Evolutionary conservation across 2,888 invertebrate species (phyloP), one percentile per base, ranked within the genome.

Genomic region (Tipula lateralis): DNA sequence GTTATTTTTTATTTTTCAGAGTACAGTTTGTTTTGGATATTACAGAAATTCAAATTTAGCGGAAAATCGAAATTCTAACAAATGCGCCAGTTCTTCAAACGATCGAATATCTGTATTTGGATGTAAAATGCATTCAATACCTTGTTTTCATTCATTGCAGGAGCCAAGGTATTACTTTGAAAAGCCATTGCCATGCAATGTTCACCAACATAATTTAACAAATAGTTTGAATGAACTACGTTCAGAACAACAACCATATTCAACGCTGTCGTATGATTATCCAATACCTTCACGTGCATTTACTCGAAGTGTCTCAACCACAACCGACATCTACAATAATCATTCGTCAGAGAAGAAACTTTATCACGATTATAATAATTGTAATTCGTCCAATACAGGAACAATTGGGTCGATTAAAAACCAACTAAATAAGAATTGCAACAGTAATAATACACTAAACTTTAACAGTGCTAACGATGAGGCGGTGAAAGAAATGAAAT

Each of bases 221-320:
- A 90, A 90, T 86, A 90, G 90, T 29, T 86, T 90, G 32, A 90
- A 90, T 85, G 89, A 90, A 86, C 88, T 90, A n/a, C 89, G 89
- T 85, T 87, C 88, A 7, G 89, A 89, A 84, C 86, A 89, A n/a
- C 86, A 87, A 9, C 87, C 87, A 12, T 84, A 86, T 1, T 66
- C 86, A 34, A 83, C 86, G 34, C 84, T 83, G 12, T 86, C 85
- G n/a, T 88, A 89, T 84, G 85, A 84, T 84, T 83, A 19, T 36
- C 7, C 88, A 85, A 88, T 88, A 1, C 88, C 88, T 80, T 89
- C 88, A 86, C 89, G 88, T 86, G 89, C 90, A 3, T 86, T 90
- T 80, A 90, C 89, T 16, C 89, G 90, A 19, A 90, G 89, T 85
- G 88, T 90, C 19, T 90, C 90, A 82, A 90, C 90, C 29, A 88